Conservation (phyloP, 2,888 invertebrate genomes). For the Scrobipalpa atriplicella region DNA sequence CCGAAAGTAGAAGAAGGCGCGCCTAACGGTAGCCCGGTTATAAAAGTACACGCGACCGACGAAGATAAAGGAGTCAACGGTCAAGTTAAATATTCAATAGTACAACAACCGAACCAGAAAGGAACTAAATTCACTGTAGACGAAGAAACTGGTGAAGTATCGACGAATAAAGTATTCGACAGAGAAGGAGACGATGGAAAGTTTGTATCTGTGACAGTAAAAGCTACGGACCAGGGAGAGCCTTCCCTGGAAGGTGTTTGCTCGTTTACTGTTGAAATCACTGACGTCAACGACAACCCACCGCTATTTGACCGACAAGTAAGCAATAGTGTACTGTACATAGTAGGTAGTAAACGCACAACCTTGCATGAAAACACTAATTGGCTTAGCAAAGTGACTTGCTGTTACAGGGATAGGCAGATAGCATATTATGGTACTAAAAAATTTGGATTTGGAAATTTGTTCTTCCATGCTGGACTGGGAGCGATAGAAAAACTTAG, state of each 20-base stretch:
- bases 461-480: no score
- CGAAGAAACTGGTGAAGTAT: constrained; percentile 96
- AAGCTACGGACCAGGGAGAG: constrained; percentile 99
- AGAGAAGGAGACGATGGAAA: constrained; percentile 98
- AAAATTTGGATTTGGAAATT: no score
- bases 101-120: constrained; percentile 97
- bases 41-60: constrained; percentile 96
- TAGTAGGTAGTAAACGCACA: constrained; percentile 39
- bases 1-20: constrained; percentile 98
- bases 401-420: constrained; percentile 3
- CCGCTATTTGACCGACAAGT: constrained; percentile 97
- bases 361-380: constrained; percentile 42
- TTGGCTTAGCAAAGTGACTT: constrained; percentile 13
- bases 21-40: constrained; percentile 95
- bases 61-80: constrained; percentile 98
- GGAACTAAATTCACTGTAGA: constrained; percentile 98
- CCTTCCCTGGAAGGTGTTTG: constrained; percentile 98
- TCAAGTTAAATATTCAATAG: constrained; percentile 98
- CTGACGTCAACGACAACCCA: constrained; percentile 98
- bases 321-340: constrained; percentile 55
- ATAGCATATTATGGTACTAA: no score
- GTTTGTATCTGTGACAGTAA: constrained; percentile 97
- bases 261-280: constrained; percentile 98
- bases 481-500: background rate
- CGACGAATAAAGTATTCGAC: constrained; percentile 98